Evolutionary conservation across 2,888 invertebrate genomes (phyloP), one percentile per base, ranked within the genome.

Genomic region (Petrolisthes cinctipes): DNA sequence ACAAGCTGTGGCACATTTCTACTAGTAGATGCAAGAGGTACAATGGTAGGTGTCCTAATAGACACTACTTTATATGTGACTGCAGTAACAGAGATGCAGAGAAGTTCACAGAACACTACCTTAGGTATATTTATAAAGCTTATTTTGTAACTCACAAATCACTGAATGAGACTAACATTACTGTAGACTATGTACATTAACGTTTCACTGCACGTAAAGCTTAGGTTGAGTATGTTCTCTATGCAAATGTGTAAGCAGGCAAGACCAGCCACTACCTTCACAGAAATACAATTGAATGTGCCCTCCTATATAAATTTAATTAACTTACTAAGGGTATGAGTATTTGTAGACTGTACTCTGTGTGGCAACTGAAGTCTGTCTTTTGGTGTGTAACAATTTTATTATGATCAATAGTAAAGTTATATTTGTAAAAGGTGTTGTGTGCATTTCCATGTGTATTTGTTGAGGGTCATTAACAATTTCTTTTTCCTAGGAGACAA

Each of bases 111-210:
- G n/a, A n/a, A 71, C 71, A 71, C 71, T 71, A 71, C 71, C n/a
- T 71, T 17, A 71, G 20, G 71, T 71, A n/a, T 71, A 71, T 71
- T 71, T 71, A 71, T 71, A 71, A 71, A 71, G 71, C 71, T 71
- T 71, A 71, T 71, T 71, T 71, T 71, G 71, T 71, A 71, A 71
- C 71, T 71, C 71, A 71, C 71, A 71, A 71, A 71, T 71, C 20
- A 71, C 20, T 71, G 71, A 61, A 71, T 71, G 71, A 20, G 71
- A 71, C 71, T 71, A 71, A 71, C n/a, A 71, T 71, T 71, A 37
- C 37, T 37, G 37, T 37, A 71, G 14, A 71, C 71, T 71, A 71
- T 71, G 71, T 71, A 71, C 71, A 71, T 20, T 37, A 71, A 61
- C 14, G 71, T 71, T 71, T 20, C 71, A 71, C 71, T n/a, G 71